Percentiles rank a stretch among this genome's conserved stretches.
These are phyloP conservation scores for Poecilia velifera DNA, from an alignment of 2,797 vertebrate genomes.

Conservation along the genomic window DNA sequence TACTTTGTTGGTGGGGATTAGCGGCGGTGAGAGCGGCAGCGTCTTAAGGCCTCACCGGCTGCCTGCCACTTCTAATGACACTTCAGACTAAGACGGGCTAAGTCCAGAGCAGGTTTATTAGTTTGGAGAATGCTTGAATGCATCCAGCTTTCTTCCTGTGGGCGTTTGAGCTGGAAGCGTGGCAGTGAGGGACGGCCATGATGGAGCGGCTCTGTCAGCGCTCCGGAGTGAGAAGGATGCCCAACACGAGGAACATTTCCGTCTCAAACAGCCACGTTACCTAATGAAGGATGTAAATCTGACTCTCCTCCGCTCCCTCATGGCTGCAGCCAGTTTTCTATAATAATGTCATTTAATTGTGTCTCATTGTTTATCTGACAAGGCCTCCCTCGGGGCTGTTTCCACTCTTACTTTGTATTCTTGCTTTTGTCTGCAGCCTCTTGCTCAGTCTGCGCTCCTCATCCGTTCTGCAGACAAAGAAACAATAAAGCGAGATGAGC, in stretches of 20 bases:
- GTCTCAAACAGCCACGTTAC: slow-evolving; percentile 54
- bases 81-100: slow-evolving; percentile 74
- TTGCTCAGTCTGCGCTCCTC: slow-evolving; percentile 31
- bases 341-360: slow-evolving; percentile 77
- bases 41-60: slow-evolving; percentile 68
- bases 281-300: slow-evolving; percentile 65
- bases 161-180: slow-evolving; percentile 19
- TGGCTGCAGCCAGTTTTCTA: slow-evolving; percentile 66
- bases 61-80: slow-evolving; percentile 76
- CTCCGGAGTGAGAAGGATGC: slow-evolving; percentile 61
- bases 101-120: slow-evolving; percentile 76
- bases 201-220: slow-evolving; percentile 54
- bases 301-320: slow-evolving; percentile 47
- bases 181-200: slow-evolving; percentile 45
- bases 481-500: slow-evolving; percentile 34
- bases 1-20: slow-evolving; percentile 73
- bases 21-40: slow-evolving; percentile 66
- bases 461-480: slow-evolving; percentile 10
- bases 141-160: slow-evolving; percentile 44
- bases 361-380: slow-evolving; percentile 74
- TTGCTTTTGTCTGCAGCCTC: slow-evolving; percentile 10
- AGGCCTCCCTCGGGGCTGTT: slow-evolving; percentile 60
- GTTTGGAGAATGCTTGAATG: slow-evolving; percentile 70
- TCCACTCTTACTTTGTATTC: slow-evolving; percentile 52
- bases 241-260: slow-evolving; percentile 49